Conservation (phyloP, 2,797 vertebrate species). For the Myotis findleyi region DNA sequence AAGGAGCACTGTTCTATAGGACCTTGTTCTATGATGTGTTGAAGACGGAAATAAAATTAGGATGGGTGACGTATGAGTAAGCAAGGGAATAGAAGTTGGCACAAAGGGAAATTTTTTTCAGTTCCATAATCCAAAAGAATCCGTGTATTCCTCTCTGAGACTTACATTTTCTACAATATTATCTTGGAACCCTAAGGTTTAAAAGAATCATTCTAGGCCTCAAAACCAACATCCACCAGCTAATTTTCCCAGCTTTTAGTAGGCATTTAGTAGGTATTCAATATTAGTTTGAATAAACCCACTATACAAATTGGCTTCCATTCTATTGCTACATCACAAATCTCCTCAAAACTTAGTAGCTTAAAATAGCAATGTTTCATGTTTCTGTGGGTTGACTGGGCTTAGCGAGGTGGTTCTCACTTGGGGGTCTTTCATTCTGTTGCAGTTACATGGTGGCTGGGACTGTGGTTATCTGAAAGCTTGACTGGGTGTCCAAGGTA, state of each 20-base stretch:
- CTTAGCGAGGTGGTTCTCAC: neutral
- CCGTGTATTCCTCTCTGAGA: neutral
- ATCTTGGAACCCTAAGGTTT: neutral
- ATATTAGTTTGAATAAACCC: neutral
- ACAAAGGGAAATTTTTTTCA: neutral
- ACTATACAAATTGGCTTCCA: neutral
- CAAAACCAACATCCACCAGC: neutral
- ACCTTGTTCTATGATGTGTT: neutral
- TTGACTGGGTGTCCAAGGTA: neutral
- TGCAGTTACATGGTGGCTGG: too few species aligned
- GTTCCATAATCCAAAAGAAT: neutral
- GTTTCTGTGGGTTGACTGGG: neutral
- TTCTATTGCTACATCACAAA: neutral
- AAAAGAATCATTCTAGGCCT: neutral
- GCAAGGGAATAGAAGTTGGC: neutral
- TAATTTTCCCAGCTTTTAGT: neutral
- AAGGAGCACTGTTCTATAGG: neutral
- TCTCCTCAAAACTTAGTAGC: neutral
- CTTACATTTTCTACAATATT: neutral
- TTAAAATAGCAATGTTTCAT: neutral
- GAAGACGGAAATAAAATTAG: constrained; percentile 23
- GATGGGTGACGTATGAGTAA: neutral
- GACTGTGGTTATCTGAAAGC: neutral
- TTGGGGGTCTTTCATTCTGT: neutral
- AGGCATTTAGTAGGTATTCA: neutral